A percentile compares a stretch with the other conserved stretches of the same genome.
These are phyloP conservation scores for Spea bombifrons DNA, from an alignment of 2,113 vertebrate species.

Conservation along the genomic window DNA sequence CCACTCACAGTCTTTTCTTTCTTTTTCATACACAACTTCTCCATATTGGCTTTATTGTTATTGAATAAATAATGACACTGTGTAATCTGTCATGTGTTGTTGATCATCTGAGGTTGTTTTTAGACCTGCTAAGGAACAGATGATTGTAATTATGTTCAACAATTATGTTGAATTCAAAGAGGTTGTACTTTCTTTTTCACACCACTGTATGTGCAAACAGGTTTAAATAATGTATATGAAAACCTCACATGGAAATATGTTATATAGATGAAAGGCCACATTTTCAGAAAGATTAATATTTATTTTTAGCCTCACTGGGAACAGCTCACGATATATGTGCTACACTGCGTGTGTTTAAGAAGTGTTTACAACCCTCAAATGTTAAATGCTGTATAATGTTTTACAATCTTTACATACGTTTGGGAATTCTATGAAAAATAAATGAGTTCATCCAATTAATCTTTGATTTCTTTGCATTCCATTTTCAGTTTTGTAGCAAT, in stretches of 20 bases:
- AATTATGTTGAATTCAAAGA: no score
- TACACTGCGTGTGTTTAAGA: neutral
- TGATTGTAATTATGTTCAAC: no score
- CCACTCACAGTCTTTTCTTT: no score
- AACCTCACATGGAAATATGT: neutral
- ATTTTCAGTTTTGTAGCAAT: slow-evolving; percentile 18
- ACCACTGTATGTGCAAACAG: neutral
- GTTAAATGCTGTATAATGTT: slow-evolving; percentile 24
- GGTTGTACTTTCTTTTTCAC: neutral
- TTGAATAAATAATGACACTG: no score
- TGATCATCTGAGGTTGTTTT: no score
- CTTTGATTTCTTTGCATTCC: slow-evolving; percentile 40
- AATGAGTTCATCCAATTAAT: slow-evolving; percentile 34
- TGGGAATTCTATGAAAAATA: slow-evolving; percentile 37
- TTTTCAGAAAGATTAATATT: slow-evolving; percentile 6
- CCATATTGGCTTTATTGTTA: no score
- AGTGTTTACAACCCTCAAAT: slow-evolving; percentile 12
- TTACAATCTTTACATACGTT: slow-evolving; percentile 11
- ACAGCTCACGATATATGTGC: neutral
- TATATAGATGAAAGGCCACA: neutral
- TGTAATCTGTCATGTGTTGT: no score
- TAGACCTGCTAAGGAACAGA: no score
- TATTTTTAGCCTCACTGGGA: neutral
- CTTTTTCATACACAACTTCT: no score
- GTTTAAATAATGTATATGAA: neutral